Base-by-base conservation (phyloP, 2,113 vertebrate genomes). In the Oxyura jamaicensis region DNA sequence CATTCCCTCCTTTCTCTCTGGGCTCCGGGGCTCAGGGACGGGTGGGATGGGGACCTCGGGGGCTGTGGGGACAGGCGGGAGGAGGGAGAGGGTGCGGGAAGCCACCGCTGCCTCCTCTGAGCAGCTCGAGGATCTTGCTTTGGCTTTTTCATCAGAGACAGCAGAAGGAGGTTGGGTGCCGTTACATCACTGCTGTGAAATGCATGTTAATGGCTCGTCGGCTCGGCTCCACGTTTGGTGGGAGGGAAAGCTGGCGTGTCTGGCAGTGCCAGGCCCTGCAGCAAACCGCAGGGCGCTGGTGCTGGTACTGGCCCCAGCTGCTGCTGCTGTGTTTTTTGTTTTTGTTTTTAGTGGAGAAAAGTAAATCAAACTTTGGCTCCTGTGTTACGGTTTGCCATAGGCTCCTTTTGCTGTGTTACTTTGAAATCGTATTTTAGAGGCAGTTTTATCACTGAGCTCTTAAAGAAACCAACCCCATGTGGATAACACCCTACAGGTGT, bases 371-470 rank as follows among this genome's bases (percentile, higher is more conserved):
- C 48, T 53, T 72, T 31, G 35, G 35, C 68, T 53, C 29, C 68
- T 39, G 68, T 48, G 39, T 29, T 14, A 21, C 10, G 26, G 18
- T 20, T 52, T 71, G n/a, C 68, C 18, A 9, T 52, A 20, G 26
- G 68, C n/a, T 12, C 16, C 48, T 72, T 39, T 28, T 35, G 69
- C 69, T 21, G 50, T 14, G 13, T 72, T 65, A n/a, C 68, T 65
- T 77, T 36, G 52, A 77, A 52, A 25, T 44, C 0, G 0, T 44
- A 31, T 65, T 65, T 52, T 53, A 72, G 56, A 76, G 58, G 33
- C n/a, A 42, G 26, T 17, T 33, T 12, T 48, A 10, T 48, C 0
- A 0, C 56, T 2, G 3, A n/a, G 58, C 3, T n/a, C 31, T 33
- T 25, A 33, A n/a, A 21, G 63, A 65, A 52, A 44, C 56, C 36